Base-by-base conservation (phyloP, 2,113 vertebrate species). In the Proteles cristata region DNA sequence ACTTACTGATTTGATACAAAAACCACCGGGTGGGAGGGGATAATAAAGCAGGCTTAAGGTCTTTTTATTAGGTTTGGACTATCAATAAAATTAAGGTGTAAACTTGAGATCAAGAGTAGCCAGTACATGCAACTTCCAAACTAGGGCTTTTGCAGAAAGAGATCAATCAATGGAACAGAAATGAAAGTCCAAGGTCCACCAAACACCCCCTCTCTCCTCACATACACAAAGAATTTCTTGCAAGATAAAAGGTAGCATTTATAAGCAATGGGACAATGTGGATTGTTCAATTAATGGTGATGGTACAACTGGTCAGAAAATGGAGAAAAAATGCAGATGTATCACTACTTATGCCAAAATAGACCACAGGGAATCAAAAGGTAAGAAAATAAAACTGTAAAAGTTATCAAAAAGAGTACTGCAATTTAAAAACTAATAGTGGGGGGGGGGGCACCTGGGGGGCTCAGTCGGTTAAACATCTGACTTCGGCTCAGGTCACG, bases 1-100 rank as follows among this genome's bases (percentile, higher is more conserved):
- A 97, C 96, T 98, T 98, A 97, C 93, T 97, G 96, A 98, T 95
- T 93, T 97, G 97, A 98, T 96, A 84, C 79, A 97, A 94, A 94
- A 97, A 97, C 93, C 94, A 98, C 97, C 33, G 61, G 81, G 69
- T 93, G 95, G 81, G 97, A 97, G 97, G 98, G 98, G 45, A 21
- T 6, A 50, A 80, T 73, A 96, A 96, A 97, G 94, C 95, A 96
- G 86, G 80, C 94, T 98, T 97, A 96, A 96, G 53, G 35, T 80
- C 74, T 98, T 58, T 58, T 73, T 96, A 96, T 97, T 98, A 97
- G 96, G 98, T 96, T 96, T 77, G 90, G 31, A 80, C 96, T 97
- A 96, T 95, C 96, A 97, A 96, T 92, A 97, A 96, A 97, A 97
- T 82, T 98, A 93, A 88, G 96, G 95, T 98, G 79, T 97, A 98